Evolutionary conservation across 2,113 vertebrate genomes (phyloP).

Genomic region (Daphoenositta chrysoptera): DNA sequence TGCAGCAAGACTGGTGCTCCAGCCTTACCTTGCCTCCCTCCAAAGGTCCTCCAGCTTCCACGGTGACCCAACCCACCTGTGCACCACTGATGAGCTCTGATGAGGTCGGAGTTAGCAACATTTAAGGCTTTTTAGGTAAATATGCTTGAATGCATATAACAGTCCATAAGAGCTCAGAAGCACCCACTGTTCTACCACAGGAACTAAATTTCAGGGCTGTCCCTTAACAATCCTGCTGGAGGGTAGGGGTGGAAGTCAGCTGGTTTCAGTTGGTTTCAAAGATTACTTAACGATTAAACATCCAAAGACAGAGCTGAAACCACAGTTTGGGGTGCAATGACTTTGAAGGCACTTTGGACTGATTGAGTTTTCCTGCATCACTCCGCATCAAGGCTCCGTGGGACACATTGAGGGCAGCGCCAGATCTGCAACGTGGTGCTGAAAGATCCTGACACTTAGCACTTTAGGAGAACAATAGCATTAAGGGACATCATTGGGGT

Average conservation of each 20-base stretch:
- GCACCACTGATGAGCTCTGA: not conserved
- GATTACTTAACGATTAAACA: not conserved
- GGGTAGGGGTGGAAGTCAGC: not conserved
- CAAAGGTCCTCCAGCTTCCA: not conserved
- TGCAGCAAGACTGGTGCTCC: not conserved
- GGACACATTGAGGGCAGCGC: slow-evolving; percentile 23
- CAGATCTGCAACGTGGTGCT: not conserved
- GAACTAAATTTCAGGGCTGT: not conserved
- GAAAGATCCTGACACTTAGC: slow-evolving; percentile 4
- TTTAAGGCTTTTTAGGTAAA: not conserved
- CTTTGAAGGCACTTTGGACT: slow-evolving; percentile 16
- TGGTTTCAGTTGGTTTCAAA: not conserved
- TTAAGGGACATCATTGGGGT: not conserved
- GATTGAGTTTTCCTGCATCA: not conserved
- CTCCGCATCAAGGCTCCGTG: not conserved
- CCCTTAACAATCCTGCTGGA: not conserved
- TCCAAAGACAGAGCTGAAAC: not conserved
- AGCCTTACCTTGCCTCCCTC: not conserved
- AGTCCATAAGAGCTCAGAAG: not conserved
- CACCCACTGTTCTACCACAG: not conserved
- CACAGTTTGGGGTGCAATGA: not conserved
- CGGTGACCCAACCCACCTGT: not conserved
- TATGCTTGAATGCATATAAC: not conserved
- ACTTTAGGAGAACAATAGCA: slow-evolving; percentile 28
- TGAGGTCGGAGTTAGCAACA: not conserved